A percentile compares a stretch with the other conserved stretches of the same genome.
Conservation (phyloP, 1,140 invertebrate species). For the Drosophila sucinea region DNA sequence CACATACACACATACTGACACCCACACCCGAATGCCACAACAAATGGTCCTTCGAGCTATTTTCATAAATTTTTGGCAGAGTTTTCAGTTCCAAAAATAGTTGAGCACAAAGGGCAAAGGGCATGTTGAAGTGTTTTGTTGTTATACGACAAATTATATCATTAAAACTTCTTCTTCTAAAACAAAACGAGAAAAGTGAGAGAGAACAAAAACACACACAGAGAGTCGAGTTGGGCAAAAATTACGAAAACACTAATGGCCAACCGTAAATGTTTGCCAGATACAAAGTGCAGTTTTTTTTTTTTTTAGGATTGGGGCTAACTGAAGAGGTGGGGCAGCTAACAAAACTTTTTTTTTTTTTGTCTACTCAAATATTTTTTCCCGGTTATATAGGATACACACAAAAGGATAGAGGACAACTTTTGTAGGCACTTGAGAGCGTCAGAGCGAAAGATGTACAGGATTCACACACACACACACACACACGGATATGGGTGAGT, state of each 20-base stretch:
- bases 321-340: slow-evolving; percentile 6
- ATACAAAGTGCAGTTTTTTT: slow-evolving; percentile 8
- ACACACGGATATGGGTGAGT: not conserved
- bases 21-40: not conserved
- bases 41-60: slow-evolving; percentile 46
- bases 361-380: not conserved
- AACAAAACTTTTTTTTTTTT: slow-evolving; percentile 6
- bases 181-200: slow-evolving; percentile 28
- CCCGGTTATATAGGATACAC: slow-evolving; percentile 1
- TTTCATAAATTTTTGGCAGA: slow-evolving; percentile 47
- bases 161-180: slow-evolving; percentile 68
- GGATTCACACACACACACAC: slow-evolving; percentile 22
- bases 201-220: not conserved
- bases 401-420: slow-evolving; percentile 21
- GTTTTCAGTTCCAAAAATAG: slow-evolving; percentile 24
- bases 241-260: not conserved
- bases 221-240: not conserved
- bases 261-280: slow-evolving; percentile 10
- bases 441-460: slow-evolving; percentile 22
- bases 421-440: slow-evolving; percentile 30
- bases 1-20: slow-evolving; percentile 7
- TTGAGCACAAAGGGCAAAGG: not conserved
- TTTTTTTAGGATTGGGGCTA: not conserved
- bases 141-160: slow-evolving; percentile 61
- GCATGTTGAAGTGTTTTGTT: slow-evolving; percentile 5